Evolutionary conservation across 2,888 invertebrate genomes (phyloP), one percentile per base, ranked within the genome.

Genomic region (Drosophila fungiperda): DNA sequence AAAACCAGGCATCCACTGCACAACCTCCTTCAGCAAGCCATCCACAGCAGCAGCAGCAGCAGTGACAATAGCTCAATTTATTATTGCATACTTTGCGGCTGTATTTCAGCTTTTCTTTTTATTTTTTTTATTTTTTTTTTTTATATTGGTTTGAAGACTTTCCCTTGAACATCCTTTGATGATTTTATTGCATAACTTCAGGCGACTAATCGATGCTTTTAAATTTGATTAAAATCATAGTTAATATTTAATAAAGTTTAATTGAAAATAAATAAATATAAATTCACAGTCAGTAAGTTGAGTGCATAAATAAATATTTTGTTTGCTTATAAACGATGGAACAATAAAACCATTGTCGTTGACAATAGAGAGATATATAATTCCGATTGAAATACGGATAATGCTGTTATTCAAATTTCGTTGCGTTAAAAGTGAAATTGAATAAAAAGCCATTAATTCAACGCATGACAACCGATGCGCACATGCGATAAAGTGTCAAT

Each of bases 1-100:
- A 29, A 33, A 26, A 33, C 20, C 12, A n/a, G 20, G 45, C 55
- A 65, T 33, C 61, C 38, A 50, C 23, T 45, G 45, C 33, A 52
- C 20, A n/a, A 4, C 20, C 17, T n/a, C 32, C 9, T 12, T 12
- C 29, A 32, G n/a, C 33, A 29, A 45, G 12, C 26, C 59, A 29
- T 40, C 42, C 61, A 59, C 53, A 40, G 26, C 42, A 42, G 12
- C 23, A 48, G 12, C 45, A 26, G 6, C 17, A 17, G 42, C 75
- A 78, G 68, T 77, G 74, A 88, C 83, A 85, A 88, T 88, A 75
- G 73, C 80, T 88, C 86, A 85, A 88, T 85, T 85, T 85, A 85
- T 85, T 86, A 83, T 88, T 88, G 84, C 88, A 86, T 86, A 86
- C 81, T 85, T 86, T 86, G 81, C 73, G 88, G 82, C 81, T 73